These are phyloP conservation scores for Bilobella aurantiaca DNA, from an alignment of 1,140 invertebrate genomes.

Conservation along the genomic window DNA sequence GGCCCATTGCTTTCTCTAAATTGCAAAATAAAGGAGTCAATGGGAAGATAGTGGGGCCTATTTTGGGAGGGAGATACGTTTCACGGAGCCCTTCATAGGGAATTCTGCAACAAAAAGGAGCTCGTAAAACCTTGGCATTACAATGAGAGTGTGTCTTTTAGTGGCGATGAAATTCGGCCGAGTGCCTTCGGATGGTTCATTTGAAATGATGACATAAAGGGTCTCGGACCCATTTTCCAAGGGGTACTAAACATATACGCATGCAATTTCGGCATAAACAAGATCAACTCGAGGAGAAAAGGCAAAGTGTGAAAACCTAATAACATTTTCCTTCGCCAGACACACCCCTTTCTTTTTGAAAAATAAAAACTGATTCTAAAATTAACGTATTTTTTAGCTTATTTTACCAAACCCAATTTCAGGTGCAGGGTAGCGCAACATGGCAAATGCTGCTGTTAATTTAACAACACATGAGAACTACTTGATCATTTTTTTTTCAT, in stretches of 20 bases:
- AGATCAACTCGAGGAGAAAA: neutral
- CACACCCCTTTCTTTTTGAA: neutral
- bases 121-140: neutral
- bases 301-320: neutral
- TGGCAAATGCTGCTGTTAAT: too few species aligned
- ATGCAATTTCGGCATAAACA: slow-evolving; percentile 8
- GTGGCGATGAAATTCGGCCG: neutral
- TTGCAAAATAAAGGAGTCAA: slow-evolving; percentile 5
- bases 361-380: too few species aligned
- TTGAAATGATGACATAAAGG: neutral
- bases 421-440: too few species aligned
- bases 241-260: too few species aligned
- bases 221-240: neutral
- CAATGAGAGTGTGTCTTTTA: slow-evolving; percentile 7
- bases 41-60: neutral
- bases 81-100: neutral
- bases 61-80: neutral
- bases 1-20: slow-evolving; percentile 2
- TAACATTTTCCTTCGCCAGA: neutral
- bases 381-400: too few species aligned
- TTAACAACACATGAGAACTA: too few species aligned
- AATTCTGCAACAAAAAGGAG: neutral
- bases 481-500: too few species aligned
- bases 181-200: slow-evolving; percentile 4
- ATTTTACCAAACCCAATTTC: too few species aligned